Base-by-base conservation (phyloP, 2,797 vertebrate species). In the Typhlichthys subterraneus region DNA sequence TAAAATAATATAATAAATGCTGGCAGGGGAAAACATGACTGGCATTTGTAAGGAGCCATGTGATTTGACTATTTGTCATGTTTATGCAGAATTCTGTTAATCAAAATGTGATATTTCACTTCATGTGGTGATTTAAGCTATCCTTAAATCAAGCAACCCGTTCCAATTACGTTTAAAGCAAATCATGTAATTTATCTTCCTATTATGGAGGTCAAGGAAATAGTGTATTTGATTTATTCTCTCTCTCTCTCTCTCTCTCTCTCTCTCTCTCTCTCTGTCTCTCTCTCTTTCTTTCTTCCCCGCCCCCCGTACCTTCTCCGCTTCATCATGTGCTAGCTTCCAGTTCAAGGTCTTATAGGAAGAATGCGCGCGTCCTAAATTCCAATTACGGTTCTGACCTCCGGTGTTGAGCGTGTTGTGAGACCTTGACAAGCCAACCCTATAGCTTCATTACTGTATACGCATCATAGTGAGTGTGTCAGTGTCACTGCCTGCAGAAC, bases 371-470 rank as follows among this genome's bases (percentile, higher is more conserved):
- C 68, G 62, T 76, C 73, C 77, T 76, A 70, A 77, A 85, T 79
- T 77, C 77, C 63, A 82, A 70, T 85, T 70, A 83, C 61, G 75
- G 53, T 55, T 71, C 67, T 52, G 64, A 84, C 85, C 83, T 83
- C 73, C 80, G 75, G 75, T 72, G 78, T 67, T 45, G 69, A 60
- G 72, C 19, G 46, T 79, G 73, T 82, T 71, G 79, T 53, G 65
- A 60, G 78, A 82, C 83, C 72, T 86, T 88, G 85, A 84, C 79
- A 81, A 87, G 87, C 87, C 81, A 85, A 52, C 76, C 66, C 31
- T 65, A 38, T 5, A 50, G 46, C 67, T 65, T 85, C 84, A 82
- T 90, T 79, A 88, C 66, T 79, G 19, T 87, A 80, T 46, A 79
- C 69, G 58, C 67, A 74, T 68, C 54, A 77, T 60, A 67, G 57